Evolutionary conservation across 2,888 invertebrate genomes (phyloP), one percentile per base, ranked within the genome.

Genomic region (Cryptosula pallasiana): DNA sequence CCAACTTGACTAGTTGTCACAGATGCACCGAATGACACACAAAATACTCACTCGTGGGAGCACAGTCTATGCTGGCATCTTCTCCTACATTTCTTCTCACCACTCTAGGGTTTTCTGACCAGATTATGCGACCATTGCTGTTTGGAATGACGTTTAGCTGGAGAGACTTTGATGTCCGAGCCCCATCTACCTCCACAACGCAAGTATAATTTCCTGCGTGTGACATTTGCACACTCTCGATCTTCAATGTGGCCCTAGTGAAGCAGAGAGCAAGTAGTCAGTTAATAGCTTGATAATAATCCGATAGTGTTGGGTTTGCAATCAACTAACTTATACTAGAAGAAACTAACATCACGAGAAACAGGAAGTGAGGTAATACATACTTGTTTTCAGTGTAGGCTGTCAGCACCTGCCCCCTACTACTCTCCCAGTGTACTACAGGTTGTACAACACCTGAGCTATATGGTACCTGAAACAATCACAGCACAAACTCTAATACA

Each of bases 171-270:
- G 32, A 32, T 9, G 25, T 63, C 16, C 63, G 25, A 13, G 63
- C 63, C n/a, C 63, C 63, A 32, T 20, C 25, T 9, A 63, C 32
- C 32, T 63, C 63, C 13, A 27, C 63, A 16, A 63, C 34, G 32
- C 63, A 63, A 2, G 63, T 63, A n/a, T 63, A 63, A 32, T 63
- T 63, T 63, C 63, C 63, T 32, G 63, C 63, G 32, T 63, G 2
- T 9, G 32, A 25, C 63, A 63, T 63, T n/a, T 32, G 27, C 27
- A 63, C 63, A 5, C 13, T 20, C 29, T 32, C 27, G 9, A 63
- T 25, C 32, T 34, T 9, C 13, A 63, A 32, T 13, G 63, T 63
- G 5, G 63, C 20, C 32, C 63, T 63, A 45, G 45, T n/a, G n/a
- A n/a, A n/a, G n/a, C n/a, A n/a, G n/a, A n/a, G n/a, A n/a, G n/a